These are phyloP conservation scores for Ectropis grisescens DNA, from an alignment of 1,140 invertebrate genomes.

Conservation along the genomic window DNA sequence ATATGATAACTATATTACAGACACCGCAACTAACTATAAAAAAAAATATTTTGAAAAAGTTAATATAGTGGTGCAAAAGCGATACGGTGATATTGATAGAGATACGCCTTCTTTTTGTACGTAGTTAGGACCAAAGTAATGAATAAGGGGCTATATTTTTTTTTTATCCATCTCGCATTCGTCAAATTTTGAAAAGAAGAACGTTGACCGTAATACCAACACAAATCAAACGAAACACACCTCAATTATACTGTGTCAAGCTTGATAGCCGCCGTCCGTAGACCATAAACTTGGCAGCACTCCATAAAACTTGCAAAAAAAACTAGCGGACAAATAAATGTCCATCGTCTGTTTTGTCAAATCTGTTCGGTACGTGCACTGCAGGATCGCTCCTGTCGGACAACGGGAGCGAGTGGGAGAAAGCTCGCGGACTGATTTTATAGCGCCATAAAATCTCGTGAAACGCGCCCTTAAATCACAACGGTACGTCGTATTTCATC, in stretches of 20 bases:
- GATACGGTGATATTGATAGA: too few relatives aligned
- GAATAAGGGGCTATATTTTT: too few relatives aligned
- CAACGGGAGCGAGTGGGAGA: slow-evolving; percentile 14
- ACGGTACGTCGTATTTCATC: slow-evolving; percentile 64
- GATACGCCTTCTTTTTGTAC: too few relatives aligned
- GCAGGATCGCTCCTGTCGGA: slow-evolving; percentile 11
- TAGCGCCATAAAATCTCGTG: slow-evolving; percentile 65
- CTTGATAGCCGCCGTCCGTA: slow-evolving; percentile 13
- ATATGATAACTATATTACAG: too few relatives aligned
- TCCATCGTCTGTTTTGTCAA: slow-evolving; percentile 66
- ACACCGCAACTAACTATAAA: too few relatives aligned
- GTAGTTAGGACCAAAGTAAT: too few relatives aligned
- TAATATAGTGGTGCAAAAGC: too few relatives aligned
- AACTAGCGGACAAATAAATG: slow-evolving; percentile 65
- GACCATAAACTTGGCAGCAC: slow-evolving; percentile 51
- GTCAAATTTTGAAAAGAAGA: too few relatives aligned
- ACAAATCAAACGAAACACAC: too few relatives aligned
- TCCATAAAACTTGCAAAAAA: slow-evolving; percentile 66
- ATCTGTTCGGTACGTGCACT: slow-evolving; percentile 60
- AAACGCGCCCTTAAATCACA: slow-evolving; percentile 66
- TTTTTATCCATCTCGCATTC: too few relatives aligned
- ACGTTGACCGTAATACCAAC: too few relatives aligned
- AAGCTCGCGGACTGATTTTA: slow-evolving; percentile 47
- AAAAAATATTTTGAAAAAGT: too few relatives aligned
- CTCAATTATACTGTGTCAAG: slow-evolving; percentile 27